phyloP scores from a whole-genome alignment of 2,797 vertebrate genomes.

The Hippoglossus hippoglossus region DNA sequence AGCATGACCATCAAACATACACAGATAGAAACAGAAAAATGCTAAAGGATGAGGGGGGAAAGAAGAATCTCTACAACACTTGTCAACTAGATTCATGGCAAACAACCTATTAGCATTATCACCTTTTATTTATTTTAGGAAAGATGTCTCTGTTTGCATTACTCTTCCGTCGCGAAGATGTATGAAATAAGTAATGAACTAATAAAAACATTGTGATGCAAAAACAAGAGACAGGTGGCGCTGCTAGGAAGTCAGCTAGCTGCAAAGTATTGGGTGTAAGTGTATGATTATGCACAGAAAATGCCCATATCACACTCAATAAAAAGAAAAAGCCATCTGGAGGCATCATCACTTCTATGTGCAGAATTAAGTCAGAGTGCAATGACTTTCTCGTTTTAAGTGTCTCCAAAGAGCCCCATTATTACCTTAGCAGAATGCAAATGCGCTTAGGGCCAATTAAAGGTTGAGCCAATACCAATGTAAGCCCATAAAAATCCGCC shows the following conservation, averaged over 20 bases:
- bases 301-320: slow-evolving; percentile 74
- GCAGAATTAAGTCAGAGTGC: slow-evolving; percentile 79
- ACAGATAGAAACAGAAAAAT: slow-evolving; percentile 11
- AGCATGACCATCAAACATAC: slow-evolving; percentile 16
- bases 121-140: slow-evolving; percentile 12
- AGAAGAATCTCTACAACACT: slow-evolving; percentile 5
- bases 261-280: slow-evolving; percentile 52
- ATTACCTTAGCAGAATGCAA: slow-evolving; percentile 83
- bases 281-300: slow-evolving; percentile 72
- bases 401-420: slow-evolving; percentile 77
- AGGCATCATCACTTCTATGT: slow-evolving; percentile 79
- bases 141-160: slow-evolving; percentile 33
- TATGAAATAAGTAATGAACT: slow-evolving; percentile 23
- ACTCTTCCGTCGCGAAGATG: slow-evolving; percentile 5
- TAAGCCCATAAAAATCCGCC: slow-evolving; percentile 76
- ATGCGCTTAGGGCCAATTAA: slow-evolving; percentile 81
- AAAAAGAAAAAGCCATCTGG: slow-evolving; percentile 74
- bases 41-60: background rate
- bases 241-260: slow-evolving; percentile 50
- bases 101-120: slow-evolving; percentile 10
- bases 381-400: slow-evolving; percentile 78
- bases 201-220: slow-evolving; percentile 41
- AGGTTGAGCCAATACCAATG: slow-evolving; percentile 79
- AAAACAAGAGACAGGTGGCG: slow-evolving; percentile 42
- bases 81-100: slow-evolving; percentile 7